Evolutionary conservation across 2,113 vertebrate genomes (phyloP), one percentile per base, ranked within the genome.

Genomic region (Perognathus longimembris): DNA sequence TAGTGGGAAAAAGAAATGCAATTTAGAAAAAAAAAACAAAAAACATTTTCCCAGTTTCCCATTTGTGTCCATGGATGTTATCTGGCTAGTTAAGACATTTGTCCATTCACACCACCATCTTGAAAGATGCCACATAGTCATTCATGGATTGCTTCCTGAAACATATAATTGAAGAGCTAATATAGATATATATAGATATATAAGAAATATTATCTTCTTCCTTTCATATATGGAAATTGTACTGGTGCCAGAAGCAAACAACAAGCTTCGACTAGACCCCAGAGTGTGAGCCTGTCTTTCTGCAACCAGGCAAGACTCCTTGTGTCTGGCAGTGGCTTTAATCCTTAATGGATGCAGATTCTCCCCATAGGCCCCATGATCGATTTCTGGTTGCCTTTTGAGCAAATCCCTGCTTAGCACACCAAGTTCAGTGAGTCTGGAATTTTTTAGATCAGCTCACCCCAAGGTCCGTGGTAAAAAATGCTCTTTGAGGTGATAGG

Each of bases 121-220:
- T 14, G 15, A 61, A 70, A 30, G 42, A 75, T 76, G 18, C 74
- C 34, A 28, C 77, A 73, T 63, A 57, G 42, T 85, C 89, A 85
- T 90, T 32, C 93, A 95, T 69, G 28, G 30, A 92, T 84, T 34
- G 1, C 67, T 73, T 85, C 75, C 87, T 91, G 69, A 63, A 86
- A 45, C 61, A 57, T 42, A 45, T 77, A 42, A 63, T 10, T 6
- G 26, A 88, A 66, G 50, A 54, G 36, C 28, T 54, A 61, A 36
- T 18, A 8, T 10, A n/a, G n/a, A n/a, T n/a, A n/a, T n/a, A n/a
- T n/a, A n/a, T n/a, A n/a, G n/a, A n/a, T n/a, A 6, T 40, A n/a
- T 40, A 21, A 90, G 28, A 79, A 59, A 87, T 45, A 28, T 10
- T 67, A 17, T 22, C 32, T 57, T 6, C 10, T 34, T 36, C 40